Conservation (phyloP, 2,113 vertebrate species). For the Lampris incognitus region DNA sequence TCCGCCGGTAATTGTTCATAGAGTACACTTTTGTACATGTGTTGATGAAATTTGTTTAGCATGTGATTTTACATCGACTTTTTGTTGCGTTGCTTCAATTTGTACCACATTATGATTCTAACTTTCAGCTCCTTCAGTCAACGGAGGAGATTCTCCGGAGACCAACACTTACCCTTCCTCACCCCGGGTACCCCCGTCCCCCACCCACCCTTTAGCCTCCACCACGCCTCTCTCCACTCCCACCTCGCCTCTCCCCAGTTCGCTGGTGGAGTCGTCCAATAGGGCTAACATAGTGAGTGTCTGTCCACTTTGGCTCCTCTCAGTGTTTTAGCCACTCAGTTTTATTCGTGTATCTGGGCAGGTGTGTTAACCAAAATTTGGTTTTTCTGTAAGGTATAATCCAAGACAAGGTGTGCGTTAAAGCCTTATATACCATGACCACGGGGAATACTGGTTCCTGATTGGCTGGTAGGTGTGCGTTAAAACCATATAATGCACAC, state of each 20-base stretch:
- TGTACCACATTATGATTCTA: neutral
- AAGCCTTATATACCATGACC: too few species aligned
- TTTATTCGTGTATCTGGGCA: neutral
- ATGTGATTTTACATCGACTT: too few species aligned
- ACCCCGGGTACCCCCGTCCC: slow-evolving; percentile 49
- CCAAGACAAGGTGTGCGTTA: too few species aligned
- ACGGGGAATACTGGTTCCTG: too few species aligned
- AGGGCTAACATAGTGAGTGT: slow-evolving; percentile 61
- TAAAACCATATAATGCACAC: too few species aligned
- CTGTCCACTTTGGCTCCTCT: neutral
- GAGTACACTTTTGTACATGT: too few species aligned
- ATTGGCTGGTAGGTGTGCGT: too few species aligned
- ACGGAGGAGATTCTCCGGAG: slow-evolving; percentile 55
- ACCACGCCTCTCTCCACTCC: neutral
- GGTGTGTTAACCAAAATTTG: too few species aligned
- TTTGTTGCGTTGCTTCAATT: too few species aligned
- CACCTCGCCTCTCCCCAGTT: neutral
- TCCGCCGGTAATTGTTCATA: too few species aligned
- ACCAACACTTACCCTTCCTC: slow-evolving; percentile 57
- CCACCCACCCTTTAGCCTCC: slow-evolving; percentile 17
- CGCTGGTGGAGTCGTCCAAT: slow-evolving; percentile 18
- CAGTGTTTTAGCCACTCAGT: neutral
- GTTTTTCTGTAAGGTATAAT: too few species aligned
- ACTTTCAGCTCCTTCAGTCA: slow-evolving; percentile 13
- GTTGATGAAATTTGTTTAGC: too few species aligned